A percentile compares a stretch with the other conserved stretches of the same genome.
phyloP scores from a whole-genome alignment of 2,888 invertebrate species.

The Torymus auratus region DNA sequence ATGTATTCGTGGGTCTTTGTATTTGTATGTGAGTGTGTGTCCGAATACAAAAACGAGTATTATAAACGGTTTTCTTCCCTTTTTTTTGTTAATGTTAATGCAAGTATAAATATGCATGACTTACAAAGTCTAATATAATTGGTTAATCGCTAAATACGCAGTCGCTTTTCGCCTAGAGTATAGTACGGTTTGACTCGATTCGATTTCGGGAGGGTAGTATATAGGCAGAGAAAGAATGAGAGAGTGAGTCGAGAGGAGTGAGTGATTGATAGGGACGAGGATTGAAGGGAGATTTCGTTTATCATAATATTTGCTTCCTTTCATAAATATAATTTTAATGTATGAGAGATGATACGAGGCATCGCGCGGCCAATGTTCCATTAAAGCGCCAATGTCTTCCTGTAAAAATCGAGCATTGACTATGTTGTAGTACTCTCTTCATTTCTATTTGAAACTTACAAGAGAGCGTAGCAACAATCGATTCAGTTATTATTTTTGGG shows the following conservation, averaged over 20 bases:
- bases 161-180: slow-evolving; percentile 65
- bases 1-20: background rate
- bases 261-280: too few species aligned
- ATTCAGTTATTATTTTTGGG: background rate
- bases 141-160: slow-evolving; percentile 64
- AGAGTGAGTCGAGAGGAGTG: too few species aligned
- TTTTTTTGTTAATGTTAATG: slow-evolving; percentile 61
- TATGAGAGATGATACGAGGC: slow-evolving; percentile 53
- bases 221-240: too few species aligned
- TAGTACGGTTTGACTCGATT: slow-evolving; percentile 69
- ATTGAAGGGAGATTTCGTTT: too few species aligned
- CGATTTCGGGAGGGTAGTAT: slow-evolving; percentile 54
- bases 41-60: slow-evolving; percentile 69
- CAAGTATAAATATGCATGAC: slow-evolving; percentile 68
- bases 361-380: slow-evolving; percentile 58
- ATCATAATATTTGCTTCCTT: slow-evolving; percentile 16
- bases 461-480: slow-evolving; percentile 36
- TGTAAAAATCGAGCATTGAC: slow-evolving; percentile 65
- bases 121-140: slow-evolving; percentile 63
- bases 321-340: slow-evolving; percentile 58
- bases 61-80: slow-evolving; percentile 65
- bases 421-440: slow-evolving; percentile 60
- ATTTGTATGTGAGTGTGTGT: slow-evolving; percentile 54
- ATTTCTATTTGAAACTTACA: slow-evolving; percentile 21
- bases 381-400: slow-evolving; percentile 59